Evolutionary conservation across 2,797 vertebrate species (phyloP).

Genomic region (Hypotaenidia okinawae): DNA sequence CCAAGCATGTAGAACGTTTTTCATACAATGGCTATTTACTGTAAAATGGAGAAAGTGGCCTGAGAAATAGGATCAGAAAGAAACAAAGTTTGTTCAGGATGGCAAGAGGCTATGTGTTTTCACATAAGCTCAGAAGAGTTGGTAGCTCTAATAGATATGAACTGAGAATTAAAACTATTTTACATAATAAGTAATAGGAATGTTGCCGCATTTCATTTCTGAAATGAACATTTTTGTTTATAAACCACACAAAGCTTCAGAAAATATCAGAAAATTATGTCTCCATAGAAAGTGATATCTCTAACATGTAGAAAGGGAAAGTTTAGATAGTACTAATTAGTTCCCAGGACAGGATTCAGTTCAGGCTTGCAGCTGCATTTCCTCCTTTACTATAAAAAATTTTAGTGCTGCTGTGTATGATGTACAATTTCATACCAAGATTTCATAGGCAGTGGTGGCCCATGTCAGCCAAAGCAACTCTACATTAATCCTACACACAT

Average conservation of each 20-base stretch:
- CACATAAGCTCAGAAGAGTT: neutral
- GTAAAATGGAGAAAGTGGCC: neutral
- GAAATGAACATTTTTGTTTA: neutral
- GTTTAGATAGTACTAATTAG: neutral
- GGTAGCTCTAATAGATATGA: neutral
- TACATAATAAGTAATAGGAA: neutral
- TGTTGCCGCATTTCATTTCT: neutral
- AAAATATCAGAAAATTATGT: neutral
- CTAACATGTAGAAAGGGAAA: neutral
- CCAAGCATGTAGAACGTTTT: neutral
- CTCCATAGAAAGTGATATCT: accelerated
- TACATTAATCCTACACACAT: neutral
- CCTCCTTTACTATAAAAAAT: neutral
- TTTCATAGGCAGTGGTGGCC: neutral
- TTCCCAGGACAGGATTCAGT: neutral
- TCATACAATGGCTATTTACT: neutral
- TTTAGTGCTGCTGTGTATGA: neutral
- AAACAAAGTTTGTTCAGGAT: neutral
- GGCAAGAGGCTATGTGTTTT: neutral
- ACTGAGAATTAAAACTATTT: neutral
- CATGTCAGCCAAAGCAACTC: neutral
- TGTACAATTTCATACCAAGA: neutral
- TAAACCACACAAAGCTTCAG: neutral
- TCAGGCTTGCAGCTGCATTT: neutral
- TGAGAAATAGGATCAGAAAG: neutral